These are phyloP conservation scores for Chascanopsetta lugubris DNA, from an alignment of 2,113 vertebrate species.

Conservation along the genomic window DNA sequence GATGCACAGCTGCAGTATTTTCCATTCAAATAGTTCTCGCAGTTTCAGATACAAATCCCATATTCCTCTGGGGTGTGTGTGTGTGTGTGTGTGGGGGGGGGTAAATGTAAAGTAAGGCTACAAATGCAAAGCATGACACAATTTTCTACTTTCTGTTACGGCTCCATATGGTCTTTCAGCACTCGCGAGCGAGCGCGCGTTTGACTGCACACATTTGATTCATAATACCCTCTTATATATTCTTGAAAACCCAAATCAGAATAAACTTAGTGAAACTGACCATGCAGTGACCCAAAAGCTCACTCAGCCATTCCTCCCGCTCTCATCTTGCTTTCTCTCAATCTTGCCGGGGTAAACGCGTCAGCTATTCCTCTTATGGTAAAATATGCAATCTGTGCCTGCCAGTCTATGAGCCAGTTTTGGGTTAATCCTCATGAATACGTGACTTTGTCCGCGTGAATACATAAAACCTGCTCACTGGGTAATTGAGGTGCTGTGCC, in stretches of 20 bases:
- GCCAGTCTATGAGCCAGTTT: slow-evolving; percentile 80
- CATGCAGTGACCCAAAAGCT: slow-evolving; percentile 74
- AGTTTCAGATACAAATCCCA: slow-evolving; percentile 15
- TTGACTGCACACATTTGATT: slow-evolving; percentile 45
- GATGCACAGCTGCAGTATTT: slow-evolving; percentile 45
- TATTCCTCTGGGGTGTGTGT: slow-evolving; percentile 9
- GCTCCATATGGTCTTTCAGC: slow-evolving; percentile 26
- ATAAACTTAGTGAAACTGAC: slow-evolving; percentile 72
- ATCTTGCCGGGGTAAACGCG: slow-evolving; percentile 74
- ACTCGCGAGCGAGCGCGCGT: slow-evolving; percentile 20
- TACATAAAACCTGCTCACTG: slow-evolving; percentile 84
- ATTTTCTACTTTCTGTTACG: slow-evolving; percentile 17
- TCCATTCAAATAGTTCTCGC: slow-evolving; percentile 25
- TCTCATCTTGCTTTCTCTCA: slow-evolving; percentile 62
- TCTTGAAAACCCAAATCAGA: slow-evolving; percentile 66
- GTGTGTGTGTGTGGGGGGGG: background rate
- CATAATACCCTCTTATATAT: slow-evolving; percentile 57
- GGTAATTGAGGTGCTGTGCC: slow-evolving; percentile 83
- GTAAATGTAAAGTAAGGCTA: slow-evolving; percentile 25
- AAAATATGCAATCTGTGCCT: slow-evolving; percentile 84
- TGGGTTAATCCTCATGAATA: slow-evolving; percentile 86
- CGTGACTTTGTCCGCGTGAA: slow-evolving; percentile 85
- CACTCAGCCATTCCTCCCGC: slow-evolving; percentile 57
- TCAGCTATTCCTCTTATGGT: slow-evolving; percentile 80
- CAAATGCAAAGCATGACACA: slow-evolving; percentile 35